These are phyloP conservation scores for Acanthosepion pharaonis DNA, from an alignment of 2,888 invertebrate species.

Conservation along the genomic window DNA sequence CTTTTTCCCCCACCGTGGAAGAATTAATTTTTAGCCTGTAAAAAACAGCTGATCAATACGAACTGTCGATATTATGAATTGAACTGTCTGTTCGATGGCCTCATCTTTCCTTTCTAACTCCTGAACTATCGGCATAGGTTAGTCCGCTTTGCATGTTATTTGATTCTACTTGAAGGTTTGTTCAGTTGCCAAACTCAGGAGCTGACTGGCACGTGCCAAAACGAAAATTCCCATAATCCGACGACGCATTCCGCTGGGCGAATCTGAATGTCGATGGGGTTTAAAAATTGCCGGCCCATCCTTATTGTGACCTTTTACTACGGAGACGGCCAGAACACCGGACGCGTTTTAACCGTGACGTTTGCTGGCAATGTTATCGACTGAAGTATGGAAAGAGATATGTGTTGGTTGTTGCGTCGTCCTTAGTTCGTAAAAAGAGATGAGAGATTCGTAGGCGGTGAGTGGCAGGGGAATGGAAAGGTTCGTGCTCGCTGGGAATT, in stretches of 20 bases:
- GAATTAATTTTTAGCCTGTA: too few species aligned
- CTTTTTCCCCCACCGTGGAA: too few species aligned
- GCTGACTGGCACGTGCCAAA: neutral
- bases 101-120: too few species aligned
- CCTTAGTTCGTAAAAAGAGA: neutral
- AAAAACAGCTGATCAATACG: too few species aligned
- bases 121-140: neutral
- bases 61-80: too few species aligned
- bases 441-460: too few species aligned
- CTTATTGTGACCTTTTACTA: neutral
- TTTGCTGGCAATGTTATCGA: neutral
- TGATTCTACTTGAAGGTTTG: neutral
- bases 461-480: too few species aligned
- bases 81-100: too few species aligned
- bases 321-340: neutral
- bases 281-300: neutral
- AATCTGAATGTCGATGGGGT: neutral
- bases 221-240: neutral
- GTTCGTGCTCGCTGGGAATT: too few species aligned
- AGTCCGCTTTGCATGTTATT: slow-evolving; percentile 4
- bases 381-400: neutral
- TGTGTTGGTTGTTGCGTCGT: neutral
- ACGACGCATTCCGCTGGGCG: slow-evolving; percentile 2
- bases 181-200: neutral
- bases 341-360: neutral